Base-by-base conservation (phyloP, 2,888 invertebrate species). In the Cistogaster globosa region DNA sequence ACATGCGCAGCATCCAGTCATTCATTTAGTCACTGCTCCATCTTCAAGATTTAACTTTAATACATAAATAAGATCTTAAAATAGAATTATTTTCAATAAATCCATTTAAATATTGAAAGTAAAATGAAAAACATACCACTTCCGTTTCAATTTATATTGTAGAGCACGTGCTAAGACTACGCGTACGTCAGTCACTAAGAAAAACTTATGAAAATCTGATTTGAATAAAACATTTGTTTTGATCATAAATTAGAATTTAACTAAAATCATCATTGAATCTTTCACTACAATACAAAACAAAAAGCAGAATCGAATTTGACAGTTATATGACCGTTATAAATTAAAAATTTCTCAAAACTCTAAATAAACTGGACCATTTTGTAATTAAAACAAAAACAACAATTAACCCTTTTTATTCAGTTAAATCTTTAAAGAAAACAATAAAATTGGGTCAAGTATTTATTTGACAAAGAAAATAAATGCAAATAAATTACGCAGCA, bases 161-260 rank as follows among this genome's bases (percentile, higher is more conserved):
- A 12, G 62, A 76, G 71, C 85, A 78, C 85, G 85, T 82, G 85
- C 74, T 82, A 14, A 63, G 55, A 22, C n/a, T 69, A 55, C n/a
- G 42, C 38, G 32, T 32, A 8, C 22, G 18, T 32, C 32, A 42
- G 14, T 69, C 7, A 48, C 26, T 42, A 42, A 32, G 32, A 32
- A 32, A 32, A 32, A 32, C 65, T 67, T 16, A 42, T 32, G 51
- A 60, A 79, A 79, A 67, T 84, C 75, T 48, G 72, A 57, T 80
- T 84, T 68, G 69, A 72, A 63, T 53, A 18, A 45, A 81, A 78
- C 85, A 82, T 75, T 85, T 85, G 78, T 62, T 79, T 65, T 22
- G 60, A 75, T 62, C 82, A 79, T 85, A 85, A 85, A 85, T 85
- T 85, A 82, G 48, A 75, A 65, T 85, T 85, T 82, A 85, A 85